phyloP scores from a whole-genome alignment of 1,140 invertebrate genomes.

The Camponotus vicinus region DNA sequence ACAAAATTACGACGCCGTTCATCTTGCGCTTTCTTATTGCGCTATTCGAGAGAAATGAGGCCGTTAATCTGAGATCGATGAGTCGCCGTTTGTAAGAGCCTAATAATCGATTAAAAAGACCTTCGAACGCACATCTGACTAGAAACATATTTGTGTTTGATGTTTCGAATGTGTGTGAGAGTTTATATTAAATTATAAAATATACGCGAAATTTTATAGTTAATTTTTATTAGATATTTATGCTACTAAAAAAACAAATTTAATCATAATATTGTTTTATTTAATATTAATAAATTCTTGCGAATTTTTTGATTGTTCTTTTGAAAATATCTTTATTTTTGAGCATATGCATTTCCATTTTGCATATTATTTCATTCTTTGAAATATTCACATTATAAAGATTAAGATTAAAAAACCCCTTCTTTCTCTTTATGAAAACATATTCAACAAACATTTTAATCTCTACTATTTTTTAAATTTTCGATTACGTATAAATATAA shows the following conservation, averaged over 20 bases:
- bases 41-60: slow-evolving; percentile 26
- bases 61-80: slow-evolving; percentile 52
- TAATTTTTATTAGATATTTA: neutral
- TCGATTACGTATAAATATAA: neutral
- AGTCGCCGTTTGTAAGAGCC: slow-evolving; percentile 29
- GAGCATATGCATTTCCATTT: neutral
- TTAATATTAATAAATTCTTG: neutral
- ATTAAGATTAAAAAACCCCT: no score
- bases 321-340: neutral
- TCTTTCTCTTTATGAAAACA: no score
- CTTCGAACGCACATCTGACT: neutral
- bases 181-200: neutral
- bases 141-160: neutral
- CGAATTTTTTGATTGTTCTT: neutral
- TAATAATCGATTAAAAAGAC: slow-evolving; percentile 14
- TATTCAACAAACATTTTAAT: neutral
- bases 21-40: slow-evolving; percentile 31
- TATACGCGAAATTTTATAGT: neutral
- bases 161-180: neutral
- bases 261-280: neutral
- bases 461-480: neutral
- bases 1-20: slow-evolving; percentile 45
- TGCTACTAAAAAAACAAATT: neutral
- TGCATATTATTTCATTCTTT: no score
- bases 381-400: no score